These are phyloP conservation scores for Reticulitermes speratus DNA, from an alignment of 1,140 invertebrate genomes.

Conservation along the genomic window DNA sequence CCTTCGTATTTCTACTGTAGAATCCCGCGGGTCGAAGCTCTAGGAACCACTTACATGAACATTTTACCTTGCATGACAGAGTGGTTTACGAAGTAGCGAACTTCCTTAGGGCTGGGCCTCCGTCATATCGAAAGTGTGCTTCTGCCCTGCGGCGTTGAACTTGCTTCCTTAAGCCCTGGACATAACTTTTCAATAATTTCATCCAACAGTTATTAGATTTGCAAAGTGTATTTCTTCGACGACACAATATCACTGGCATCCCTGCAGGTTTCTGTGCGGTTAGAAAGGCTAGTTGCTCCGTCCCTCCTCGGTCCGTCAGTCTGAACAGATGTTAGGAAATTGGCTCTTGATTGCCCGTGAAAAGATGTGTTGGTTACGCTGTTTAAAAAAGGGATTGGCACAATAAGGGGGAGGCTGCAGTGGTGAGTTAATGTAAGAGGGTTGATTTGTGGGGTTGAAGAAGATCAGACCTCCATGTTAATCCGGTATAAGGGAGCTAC, in stretches of 20 bases:
- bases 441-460: conserved; percentile 7
- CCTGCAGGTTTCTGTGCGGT: not conserved
- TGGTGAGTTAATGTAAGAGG: conserved; percentile 20
- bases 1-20: too few species aligned
- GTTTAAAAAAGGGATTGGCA: conserved; percentile 16
- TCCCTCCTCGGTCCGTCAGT: not conserved
- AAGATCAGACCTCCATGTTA: conserved; percentile 3
- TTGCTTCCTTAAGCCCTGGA: too few species aligned
- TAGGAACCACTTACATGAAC: too few species aligned
- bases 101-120: too few species aligned
- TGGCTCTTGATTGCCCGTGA: conserved; percentile 32
- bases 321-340: conserved; percentile 28
- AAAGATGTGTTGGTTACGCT: conserved; percentile 33
- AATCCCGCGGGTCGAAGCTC: too few species aligned
- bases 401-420: not conserved
- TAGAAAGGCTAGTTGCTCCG: not conserved
- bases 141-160: too few species aligned
- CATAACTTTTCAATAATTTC: too few species aligned
- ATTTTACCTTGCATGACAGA: too few species aligned
- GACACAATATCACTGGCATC: not conserved
- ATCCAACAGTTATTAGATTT: too few species aligned
- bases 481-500: conserved; percentile 16
- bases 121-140: too few species aligned
- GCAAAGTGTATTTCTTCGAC: too few species aligned
- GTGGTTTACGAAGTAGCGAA: too few species aligned